Base-by-base conservation (phyloP, 2,888 invertebrate species). In the Drosophila antonietae region DNA sequence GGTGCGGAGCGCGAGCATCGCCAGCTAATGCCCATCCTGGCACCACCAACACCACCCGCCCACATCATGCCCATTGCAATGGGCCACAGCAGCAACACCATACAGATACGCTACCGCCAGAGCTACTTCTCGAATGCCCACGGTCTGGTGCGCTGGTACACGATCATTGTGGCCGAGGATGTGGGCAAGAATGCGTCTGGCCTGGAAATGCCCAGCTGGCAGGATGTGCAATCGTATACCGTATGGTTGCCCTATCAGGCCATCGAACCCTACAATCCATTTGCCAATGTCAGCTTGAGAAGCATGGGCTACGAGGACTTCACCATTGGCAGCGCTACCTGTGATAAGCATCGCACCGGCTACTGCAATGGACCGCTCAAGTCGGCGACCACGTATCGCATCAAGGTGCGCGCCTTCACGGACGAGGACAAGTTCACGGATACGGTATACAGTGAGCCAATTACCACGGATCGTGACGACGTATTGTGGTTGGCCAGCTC, bases 311-410 rank as follows among this genome's bases (percentile, higher is more conserved):
- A 96, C 90, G 95, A 95, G 83, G 97, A 97, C 93, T 98, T 97
- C 93, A 97, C 96, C 20, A 95, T 98, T 80, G 98, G 98, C 14
- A 94, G 94, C 51, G 96, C 97, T 91, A 95, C 95, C 80, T 97
- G 97, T 92, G 97, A 97, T 90, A 95, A 95, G 78, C 94, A 95
- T 86, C 94, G 95, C 53, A 94, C 94, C 56, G 95, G 96, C 33
- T 98, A 97, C 92, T 99, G 99, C 93, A 99, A 99, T 93, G 99
- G 99, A 0, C 97, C 98, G 5, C 94, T 99, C 97, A 97, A 93
- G 96, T 98, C 39, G 97, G 97, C 83, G 0, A 96, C 98, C 46
- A 96, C 96, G 0, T 99, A 99, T 93, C 95, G 95, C 89, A 96
- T 99, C 55, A 98, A 98, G 94, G 96, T 99, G 82, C 95, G 99